These are phyloP conservation scores for Leptobrachium leishanense DNA, from an alignment of 2,113 vertebrate species.

Conservation along the genomic window DNA sequence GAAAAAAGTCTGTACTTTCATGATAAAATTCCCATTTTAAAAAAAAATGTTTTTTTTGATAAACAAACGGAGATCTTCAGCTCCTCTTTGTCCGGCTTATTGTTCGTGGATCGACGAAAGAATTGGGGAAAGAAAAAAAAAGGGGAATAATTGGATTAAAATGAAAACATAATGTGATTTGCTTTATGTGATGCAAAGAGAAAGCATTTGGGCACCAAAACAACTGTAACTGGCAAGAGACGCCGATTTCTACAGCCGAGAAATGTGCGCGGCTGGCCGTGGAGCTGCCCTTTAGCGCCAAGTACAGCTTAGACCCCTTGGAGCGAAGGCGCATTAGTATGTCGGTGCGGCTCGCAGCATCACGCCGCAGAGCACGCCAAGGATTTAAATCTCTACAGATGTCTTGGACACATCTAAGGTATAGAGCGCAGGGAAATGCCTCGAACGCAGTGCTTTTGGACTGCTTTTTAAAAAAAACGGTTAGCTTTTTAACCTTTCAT, in stretches of 20 bases:
- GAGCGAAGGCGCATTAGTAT: slow-evolving; percentile 12
- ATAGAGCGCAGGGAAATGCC: slow-evolving; percentile 21
- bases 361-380: slow-evolving; percentile 5
- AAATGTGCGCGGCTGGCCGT: slow-evolving; percentile 15
- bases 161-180: neutral
- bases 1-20: too few relatives aligned
- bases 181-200: neutral
- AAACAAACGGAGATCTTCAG: too few relatives aligned
- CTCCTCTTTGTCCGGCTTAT: neutral
- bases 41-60: too few relatives aligned
- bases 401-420: slow-evolving; percentile 32
- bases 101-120: neutral
- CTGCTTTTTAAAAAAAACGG: neutral
- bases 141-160: neutral
- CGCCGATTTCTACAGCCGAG: neutral
- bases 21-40: too few relatives aligned
- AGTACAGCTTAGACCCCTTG: neutral
- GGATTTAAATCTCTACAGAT: slow-evolving; percentile 34
- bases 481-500: slow-evolving; percentile 11
- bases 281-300: neutral
- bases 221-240: slow-evolving; percentile 18
- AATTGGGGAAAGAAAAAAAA: neutral
- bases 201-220: neutral
- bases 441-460: slow-evolving; percentile 39
- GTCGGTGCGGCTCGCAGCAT: neutral